These are phyloP conservation scores for Troides aeacus DNA, from an alignment of 2,888 invertebrate species.

Conservation along the genomic window DNA sequence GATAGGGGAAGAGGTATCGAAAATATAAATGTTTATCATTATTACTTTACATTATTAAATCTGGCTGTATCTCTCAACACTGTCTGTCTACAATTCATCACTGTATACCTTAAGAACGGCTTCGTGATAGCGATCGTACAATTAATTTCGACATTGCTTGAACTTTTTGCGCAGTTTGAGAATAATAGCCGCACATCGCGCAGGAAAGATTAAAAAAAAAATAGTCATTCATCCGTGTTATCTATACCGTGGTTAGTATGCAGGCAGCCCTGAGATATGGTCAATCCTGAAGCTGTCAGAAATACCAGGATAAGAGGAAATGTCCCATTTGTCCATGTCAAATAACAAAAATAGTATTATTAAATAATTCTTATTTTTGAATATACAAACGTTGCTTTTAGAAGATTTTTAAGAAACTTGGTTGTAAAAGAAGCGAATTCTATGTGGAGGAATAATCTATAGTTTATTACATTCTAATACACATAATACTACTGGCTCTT, in stretches of 20 bases:
- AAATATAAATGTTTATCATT: too few species aligned
- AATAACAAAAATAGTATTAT: too few species aligned
- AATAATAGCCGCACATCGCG: slow-evolving; percentile 50
- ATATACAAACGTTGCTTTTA: too few species aligned
- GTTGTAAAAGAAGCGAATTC: not conserved
- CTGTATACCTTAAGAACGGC: slow-evolving; percentile 41
- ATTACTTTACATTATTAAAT: not conserved
- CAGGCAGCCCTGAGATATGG: slow-evolving; percentile 50
- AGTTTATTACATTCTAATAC: too few species aligned
- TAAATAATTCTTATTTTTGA: too few species aligned
- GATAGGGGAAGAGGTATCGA: too few species aligned
- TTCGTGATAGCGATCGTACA: slow-evolving; percentile 65
- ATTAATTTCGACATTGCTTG: slow-evolving; percentile 57
- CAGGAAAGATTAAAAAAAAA: slow-evolving; percentile 46
- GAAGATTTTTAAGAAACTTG: too few species aligned
- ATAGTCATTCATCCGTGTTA: slow-evolving; percentile 46
- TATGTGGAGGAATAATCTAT: too few species aligned
- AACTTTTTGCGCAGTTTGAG: slow-evolving; percentile 50
- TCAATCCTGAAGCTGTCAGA: slow-evolving; percentile 31
- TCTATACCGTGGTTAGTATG: slow-evolving; percentile 43
- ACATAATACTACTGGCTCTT: too few species aligned
- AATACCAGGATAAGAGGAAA: not conserved
- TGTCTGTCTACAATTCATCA: slow-evolving; percentile 37
- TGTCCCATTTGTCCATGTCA: not conserved
- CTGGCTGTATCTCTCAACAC: slow-evolving; percentile 12